Evolutionary conservation across 2,888 invertebrate genomes (phyloP), one percentile per base, ranked within the genome.

Genomic region (Volucella zonaria): DNA sequence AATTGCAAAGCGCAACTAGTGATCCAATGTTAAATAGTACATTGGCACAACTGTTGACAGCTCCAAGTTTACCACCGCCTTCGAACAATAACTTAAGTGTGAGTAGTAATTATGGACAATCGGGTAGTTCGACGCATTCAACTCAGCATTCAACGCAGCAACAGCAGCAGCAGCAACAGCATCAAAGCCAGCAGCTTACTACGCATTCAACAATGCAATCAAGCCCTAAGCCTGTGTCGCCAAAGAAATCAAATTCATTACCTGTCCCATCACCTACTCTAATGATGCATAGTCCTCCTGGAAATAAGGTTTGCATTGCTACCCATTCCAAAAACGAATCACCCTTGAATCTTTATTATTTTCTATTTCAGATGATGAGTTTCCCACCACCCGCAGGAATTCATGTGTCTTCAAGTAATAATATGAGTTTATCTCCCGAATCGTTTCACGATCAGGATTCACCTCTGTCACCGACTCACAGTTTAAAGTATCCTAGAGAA

Each of bases 21-120:
- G 96, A 96, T 92, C 96, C 96, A 61, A 93, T 95, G 88, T 92
- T 96, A 86, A 93, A 94, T 87, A 96, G 96, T 92, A 95, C 96
- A 71, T 93, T 97, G 81, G 97, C 97, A 59, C 97, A 97, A 90
- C 94, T 97, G 87, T 94, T 97, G 87, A 96, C 95, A 64, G 76
- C 79, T 1, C 75, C 82, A 14, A 83, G 82, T 49, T 47, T 71
- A 10, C 75, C 75, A 31, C 58, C 78, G 12, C 42, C 74, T n/a
- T 40, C 82, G 23, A 49, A 74, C 68, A 74, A 59, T 77, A 58
- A 45, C 74, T 45, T 74, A 49, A 79, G 10, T n/a, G 15, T 64
- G 18, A 81, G 76, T 47, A 75, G n/a, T 45, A 45, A 68, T 8
- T 54, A 56, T 51, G 64, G 77, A 47, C 68, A 74, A n/a, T 15